Evolutionary conservation across 2,888 invertebrate genomes (phyloP), one percentile per base, ranked within the genome.

Genomic region (Sturmia bella): DNA sequence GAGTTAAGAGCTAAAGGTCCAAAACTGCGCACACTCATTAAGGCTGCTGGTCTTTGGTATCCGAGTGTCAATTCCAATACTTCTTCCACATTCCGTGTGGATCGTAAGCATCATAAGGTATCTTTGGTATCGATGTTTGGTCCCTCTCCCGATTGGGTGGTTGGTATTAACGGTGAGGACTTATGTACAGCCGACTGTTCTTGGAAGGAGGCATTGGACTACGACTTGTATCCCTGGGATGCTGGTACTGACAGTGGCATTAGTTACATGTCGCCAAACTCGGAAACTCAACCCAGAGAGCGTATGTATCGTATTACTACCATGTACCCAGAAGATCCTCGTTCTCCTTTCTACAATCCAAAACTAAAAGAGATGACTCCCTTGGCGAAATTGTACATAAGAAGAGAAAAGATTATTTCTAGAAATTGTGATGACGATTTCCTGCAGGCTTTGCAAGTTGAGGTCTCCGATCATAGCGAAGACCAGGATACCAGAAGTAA

Each of bases 61-160:
- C 98, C 98, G 0, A 93, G 94, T 86, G 96, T 98, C 27, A 97
- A 97, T 88, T 92, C 94, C 52, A 96, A 96, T 89, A 97, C 98
- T 0, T 93, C 94, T 13, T 94, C 96, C 0, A 93, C 93, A 45
- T 98, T 98, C 91, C 93, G 95, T 52, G 96, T 96, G 0, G 98
- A 98, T 90, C 93, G 95, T 73, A 94, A 94, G 86, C 94, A 98
- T 87, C 97, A 97, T 87, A 93, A 96, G 50, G 93, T 99, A 69
- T 98, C 98, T 0, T 90, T 99, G 3, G 95, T 95, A 0, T 96
- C 96, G 0, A 96, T 96, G 96, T 95, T 96, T 87, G 95, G 98
- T 0, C 99, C 99, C 0, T 97, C 98, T 12, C 99, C 99, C 0
- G 99, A 99, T 92, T 99, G 99, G 99, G 96, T 98, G 86, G 96